Percentiles rank a stretch among this genome's conserved stretches.
Conservation (phyloP, 2,888 invertebrate genomes). For the Vanessa cardui region DNA sequence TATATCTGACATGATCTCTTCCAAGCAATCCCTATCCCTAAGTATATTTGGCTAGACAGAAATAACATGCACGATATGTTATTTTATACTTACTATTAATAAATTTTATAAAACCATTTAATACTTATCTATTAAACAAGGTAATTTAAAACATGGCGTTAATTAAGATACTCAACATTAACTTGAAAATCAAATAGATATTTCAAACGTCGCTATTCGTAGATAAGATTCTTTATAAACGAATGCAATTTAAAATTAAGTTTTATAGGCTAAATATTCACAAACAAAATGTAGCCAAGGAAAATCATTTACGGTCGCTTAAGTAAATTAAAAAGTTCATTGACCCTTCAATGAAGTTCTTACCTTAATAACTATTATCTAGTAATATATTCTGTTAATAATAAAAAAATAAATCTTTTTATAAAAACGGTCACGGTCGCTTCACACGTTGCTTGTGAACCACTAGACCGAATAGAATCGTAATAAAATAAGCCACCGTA, state of each 20-base stretch:
- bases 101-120: no score
- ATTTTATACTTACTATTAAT: no score
- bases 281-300: background rate
- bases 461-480: slow-evolving; percentile 29
- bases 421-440: slow-evolving; percentile 22
- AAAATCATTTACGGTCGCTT: background rate
- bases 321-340: slow-evolving; percentile 14
- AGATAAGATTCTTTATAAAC: no score
- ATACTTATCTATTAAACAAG: no score
- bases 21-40: no score
- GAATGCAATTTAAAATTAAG: background rate
- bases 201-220: no score
- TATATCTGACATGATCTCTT: no score
- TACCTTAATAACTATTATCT: slow-evolving; percentile 14
- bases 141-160: no score
- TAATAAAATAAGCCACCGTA: slow-evolving; percentile 22
- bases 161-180: no score
- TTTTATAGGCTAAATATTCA: background rate
- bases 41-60: no score
- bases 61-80: no score
- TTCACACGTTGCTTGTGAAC: slow-evolving; percentile 17
- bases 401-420: slow-evolving; percentile 10
- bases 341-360: slow-evolving; percentile 19
- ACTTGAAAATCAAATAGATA: no score
- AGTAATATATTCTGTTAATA: slow-evolving; percentile 7